Percentiles rank a stretch among this genome's conserved stretches.
Conservation (phyloP, 2,888 invertebrate species). For the Brenthis hecate region DNA sequence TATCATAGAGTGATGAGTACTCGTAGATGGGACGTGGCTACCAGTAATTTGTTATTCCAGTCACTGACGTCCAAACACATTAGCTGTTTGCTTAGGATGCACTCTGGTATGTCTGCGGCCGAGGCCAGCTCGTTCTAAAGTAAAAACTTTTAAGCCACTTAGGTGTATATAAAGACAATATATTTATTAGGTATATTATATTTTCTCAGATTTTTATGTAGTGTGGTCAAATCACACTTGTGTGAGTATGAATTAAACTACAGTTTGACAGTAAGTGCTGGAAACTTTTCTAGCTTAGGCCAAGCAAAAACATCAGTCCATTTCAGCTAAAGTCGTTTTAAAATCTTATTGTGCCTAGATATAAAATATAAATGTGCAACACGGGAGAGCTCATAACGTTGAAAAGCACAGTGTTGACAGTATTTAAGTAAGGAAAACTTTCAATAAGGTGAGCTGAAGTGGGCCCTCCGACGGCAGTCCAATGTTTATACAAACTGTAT, state of each 20-base stretch:
- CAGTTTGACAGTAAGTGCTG: no score
- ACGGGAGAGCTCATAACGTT: background rate
- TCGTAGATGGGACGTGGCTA: conserved; percentile 15
- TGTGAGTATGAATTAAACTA: no score
- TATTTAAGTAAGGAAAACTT: conserved; percentile 12
- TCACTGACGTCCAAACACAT: conserved; percentile 34
- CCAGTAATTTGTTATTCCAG: conserved; percentile 32
- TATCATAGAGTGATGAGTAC: conserved; percentile 1
- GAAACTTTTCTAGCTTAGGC: no score
- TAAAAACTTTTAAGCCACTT: background rate
- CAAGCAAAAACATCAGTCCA: no score
- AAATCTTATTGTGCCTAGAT: background rate
- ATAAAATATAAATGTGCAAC: background rate
- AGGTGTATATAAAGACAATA: background rate
- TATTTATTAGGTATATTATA: background rate
- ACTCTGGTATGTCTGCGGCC: conserved; percentile 13
- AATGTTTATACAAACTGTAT: conserved; percentile 56
- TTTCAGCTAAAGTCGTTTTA: no score
- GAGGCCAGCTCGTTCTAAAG: conserved; percentile 5
- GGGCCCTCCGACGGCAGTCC: conserved; percentile 32
- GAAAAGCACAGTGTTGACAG: background rate
- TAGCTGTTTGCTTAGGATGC: conserved; percentile 39
- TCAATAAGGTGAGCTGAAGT: conserved; percentile 13
- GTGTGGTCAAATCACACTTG: no score
- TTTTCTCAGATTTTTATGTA: no score